Evolutionary conservation across 2,888 invertebrate genomes (phyloP).

Genomic region (Orthosia cruda): DNA sequence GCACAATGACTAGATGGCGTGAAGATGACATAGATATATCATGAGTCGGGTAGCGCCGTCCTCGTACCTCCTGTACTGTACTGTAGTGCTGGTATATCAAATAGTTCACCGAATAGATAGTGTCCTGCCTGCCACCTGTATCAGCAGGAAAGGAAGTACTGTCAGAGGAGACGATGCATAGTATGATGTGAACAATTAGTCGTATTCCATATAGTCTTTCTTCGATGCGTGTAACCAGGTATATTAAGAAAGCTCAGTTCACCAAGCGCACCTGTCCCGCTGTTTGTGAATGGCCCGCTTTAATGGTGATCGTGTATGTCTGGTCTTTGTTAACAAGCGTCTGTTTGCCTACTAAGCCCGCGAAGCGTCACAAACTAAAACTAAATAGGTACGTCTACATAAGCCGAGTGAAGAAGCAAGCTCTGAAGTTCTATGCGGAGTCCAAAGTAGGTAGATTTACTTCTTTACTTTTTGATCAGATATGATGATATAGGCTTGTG

Average conservation of each 20-base stretch:
- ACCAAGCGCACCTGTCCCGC: conserved; percentile 84
- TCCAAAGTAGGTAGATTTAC: conserved; percentile 59
- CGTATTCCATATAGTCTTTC: conserved; percentile 71
- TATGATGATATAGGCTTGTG: conserved; percentile 58
- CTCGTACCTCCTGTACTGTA: conserved; percentile 61
- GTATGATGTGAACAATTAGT: conserved; percentile 62
- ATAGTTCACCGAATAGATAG: conserved; percentile 48
- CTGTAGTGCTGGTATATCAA: conserved; percentile 47
- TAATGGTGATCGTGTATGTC: conserved; percentile 73
- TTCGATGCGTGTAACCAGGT: conserved; percentile 78
- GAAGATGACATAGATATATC: conserved; percentile 85
- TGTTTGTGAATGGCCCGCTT: conserved; percentile 76
- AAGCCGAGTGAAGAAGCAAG: conserved; percentile 87
- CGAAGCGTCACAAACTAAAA: conserved; percentile 82
- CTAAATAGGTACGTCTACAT: conserved; percentile 81
- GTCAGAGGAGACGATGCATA: conserved; percentile 51
- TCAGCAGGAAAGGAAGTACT: conserved; percentile 71
- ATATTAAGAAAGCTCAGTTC: conserved; percentile 77
- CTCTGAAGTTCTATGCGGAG: conserved; percentile 73
- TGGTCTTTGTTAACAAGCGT: conserved; percentile 80
- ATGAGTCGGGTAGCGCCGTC: conserved; percentile 74
- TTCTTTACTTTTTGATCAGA: conserved; percentile 66
- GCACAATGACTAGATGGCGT: conserved; percentile 89
- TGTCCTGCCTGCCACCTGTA: conserved; percentile 69
- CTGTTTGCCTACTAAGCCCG: conserved; percentile 81